Base-by-base conservation (phyloP, 2,113 vertebrate genomes). In the Charina bottae region DNA sequence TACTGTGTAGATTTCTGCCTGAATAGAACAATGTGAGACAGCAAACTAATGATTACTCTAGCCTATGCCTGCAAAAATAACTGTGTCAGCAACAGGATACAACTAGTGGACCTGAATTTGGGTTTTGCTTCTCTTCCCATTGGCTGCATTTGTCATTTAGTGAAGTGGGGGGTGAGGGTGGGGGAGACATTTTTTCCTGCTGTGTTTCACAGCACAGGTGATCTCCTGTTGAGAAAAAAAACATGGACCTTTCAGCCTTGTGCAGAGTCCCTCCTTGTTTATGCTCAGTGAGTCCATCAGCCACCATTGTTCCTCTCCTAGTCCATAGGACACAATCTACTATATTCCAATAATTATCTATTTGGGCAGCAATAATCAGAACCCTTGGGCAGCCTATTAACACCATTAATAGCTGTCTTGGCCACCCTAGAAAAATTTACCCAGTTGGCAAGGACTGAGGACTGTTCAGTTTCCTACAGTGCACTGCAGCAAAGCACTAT, bases 1-100 rank as follows among this genome's bases (percentile, higher is more conserved):
- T 0, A 33, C 89, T 90, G 95, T 94, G 96, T 95, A 94, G 93
- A 96, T 96, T 94, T 88, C 90, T 95, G 92, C 89, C 94, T 95
- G 94, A 95, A 5, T 94, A 93, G 7, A 42, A 94, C 89, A 93
- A 17, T 0, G 42, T 94, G 94, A 94, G 94, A 93, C 94, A 95
- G 94, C 93, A 90, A 89, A 6, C 91, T 85, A 68, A 90, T 94
- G 85, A 83, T 88, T 68, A 95, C 42, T 7, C 62, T 78, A 11
- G n/a, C 54, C 85, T 60, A 26, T 58, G 24, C 64, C 90, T 90
- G 26, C 28, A 62, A 33, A 59, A 37, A 21, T 55, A 46, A 21
- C 3, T 12, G 11, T 84, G 46, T 83, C 91, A 90, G 89, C 89
- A 91, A 92, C 15, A 92, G 90, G 7, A 93, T 94, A 86, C 83